Evolutionary conservation across 35 echinoderm and acorn worm genomes (phyloP), one percentile per base, ranked within the genome.

Genomic region (Holothuria glaberrima): DNA sequence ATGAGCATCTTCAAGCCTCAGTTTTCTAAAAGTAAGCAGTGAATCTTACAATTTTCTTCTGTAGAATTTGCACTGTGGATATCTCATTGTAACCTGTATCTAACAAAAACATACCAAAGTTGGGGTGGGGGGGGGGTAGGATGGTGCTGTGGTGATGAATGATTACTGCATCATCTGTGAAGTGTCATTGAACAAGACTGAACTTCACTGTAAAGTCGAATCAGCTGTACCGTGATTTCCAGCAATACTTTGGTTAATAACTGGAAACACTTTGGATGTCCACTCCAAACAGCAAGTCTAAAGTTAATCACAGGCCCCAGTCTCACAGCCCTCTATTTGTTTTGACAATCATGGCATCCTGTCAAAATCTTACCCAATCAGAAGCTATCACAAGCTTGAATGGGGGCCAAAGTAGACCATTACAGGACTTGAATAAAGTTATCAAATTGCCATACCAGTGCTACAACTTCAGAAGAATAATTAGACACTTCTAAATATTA

Each of bases 11-110:
- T 21, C 46, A 91, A 91, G 67, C 90, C 59, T 10, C 31, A 91
- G 60, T 91, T 85, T 35, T 91, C 90, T 17, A 83, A 91, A 91
- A 62, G 90, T 91, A 84, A 75, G 71, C 71, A 75, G 4, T 33
- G 71, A 4, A 75, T 30, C 71, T 75, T 75, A 6, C 61, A 65
- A 65, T 65, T 65, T 65, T 65, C 61, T 65, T 16, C 61, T 65
- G 20, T 6, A 65, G 19, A 65, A 65, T 65, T 65, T 4, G 17
- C 61, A 65, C 61, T n/a, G n/a, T 65, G 61, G 61, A 6, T 65
- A 65, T 65, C 61, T 65, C 61, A 65, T 65, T 65, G 61, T 65
- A n/a, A n/a, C n/a, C n/a, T n/a, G n/a, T n/a, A n/a, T n/a, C n/a
- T n/a, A n/a, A 65, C 61, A 65, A 16, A 65, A 65, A 65, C 17